Evolutionary conservation across 2,888 invertebrate species (phyloP), one percentile per base, ranked within the genome.

Genomic region (Drosophila birchii): DNA sequence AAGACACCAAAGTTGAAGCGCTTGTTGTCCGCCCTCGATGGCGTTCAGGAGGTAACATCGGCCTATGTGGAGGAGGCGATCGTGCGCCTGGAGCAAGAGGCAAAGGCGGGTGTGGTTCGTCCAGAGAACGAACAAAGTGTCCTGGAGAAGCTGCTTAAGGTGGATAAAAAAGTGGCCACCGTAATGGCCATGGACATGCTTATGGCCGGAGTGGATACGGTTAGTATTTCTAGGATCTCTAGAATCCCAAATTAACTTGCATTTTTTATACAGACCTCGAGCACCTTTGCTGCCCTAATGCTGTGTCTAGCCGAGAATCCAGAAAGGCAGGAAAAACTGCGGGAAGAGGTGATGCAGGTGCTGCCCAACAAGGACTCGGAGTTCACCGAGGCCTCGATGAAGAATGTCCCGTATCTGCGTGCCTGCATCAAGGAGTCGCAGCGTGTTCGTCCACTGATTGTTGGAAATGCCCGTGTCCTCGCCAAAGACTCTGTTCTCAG

Each of bases 341-440:
- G 95, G 18, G 91, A 94, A 57, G 96, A 96, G 91, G 85, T 95
- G 5, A 76, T 91, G 11, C 90, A 89, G 0, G 90, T 93, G 12
- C 76, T 94, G 34, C 93, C 93, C 0, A 62, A 90, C 0, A 93
- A 93, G 70, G 86, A 92, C 47, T 91, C 93, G 0, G 91, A 91
- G 18, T 87, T 94, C 29, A 94, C 93, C 0, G 90, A 92, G n/a
- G 91, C 92, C 0, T 90, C 93, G 51, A 89, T 94, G 55, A 92
- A 92, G 23, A 91, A 93, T 58, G 92, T 94, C 59, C 93, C 94
- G 0, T 96, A 95, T 88, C 89, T 96, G 29, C 95, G 94, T 66
- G 96, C 96, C 0, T 96, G 96, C 82, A 93, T 96, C 12, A 96
- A 96, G 88, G 96, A 97, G 90, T 93, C 95, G 0, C 91, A 96